phyloP scores from a whole-genome alignment of 2,888 invertebrate species.

The Hydriomena furcata region DNA sequence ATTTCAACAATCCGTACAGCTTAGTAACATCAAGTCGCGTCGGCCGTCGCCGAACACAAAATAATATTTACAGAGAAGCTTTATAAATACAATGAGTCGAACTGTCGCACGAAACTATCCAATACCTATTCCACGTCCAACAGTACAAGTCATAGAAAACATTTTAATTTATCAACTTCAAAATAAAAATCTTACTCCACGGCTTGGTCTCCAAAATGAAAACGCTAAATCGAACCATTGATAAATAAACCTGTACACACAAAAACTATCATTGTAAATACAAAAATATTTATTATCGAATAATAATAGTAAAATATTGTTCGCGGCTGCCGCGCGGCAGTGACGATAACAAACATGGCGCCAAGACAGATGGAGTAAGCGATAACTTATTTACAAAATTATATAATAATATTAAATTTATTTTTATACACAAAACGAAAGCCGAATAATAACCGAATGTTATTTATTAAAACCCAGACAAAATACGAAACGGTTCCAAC shows the following conservation, averaged over 20 bases:
- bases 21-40: slow-evolving; percentile 57
- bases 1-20: slow-evolving; percentile 69
- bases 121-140: slow-evolving; percentile 20
- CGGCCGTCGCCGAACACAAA: slow-evolving; percentile 57
- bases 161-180: slow-evolving; percentile 48
- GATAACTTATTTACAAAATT: slow-evolving; percentile 47
- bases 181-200: slow-evolving; percentile 58
- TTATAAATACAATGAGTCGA: slow-evolving; percentile 50
- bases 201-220: slow-evolving; percentile 48
- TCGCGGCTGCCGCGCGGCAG: slow-evolving; percentile 33
- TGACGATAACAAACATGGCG: slow-evolving; percentile 30
- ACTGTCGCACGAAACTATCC: slow-evolving; percentile 35
- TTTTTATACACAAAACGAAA: slow-evolving; percentile 40
- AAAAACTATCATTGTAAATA: slow-evolving; percentile 54
- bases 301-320: slow-evolving; percentile 53
- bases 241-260: slow-evolving; percentile 46
- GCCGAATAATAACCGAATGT: slow-evolving; percentile 31
- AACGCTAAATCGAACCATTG: slow-evolving; percentile 41
- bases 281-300: slow-evolving; percentile 57
- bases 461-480: slow-evolving; percentile 7
- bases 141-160: slow-evolving; percentile 51
- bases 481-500: slow-evolving; percentile 32
- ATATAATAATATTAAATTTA: slow-evolving; percentile 45
- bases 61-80: slow-evolving; percentile 78
- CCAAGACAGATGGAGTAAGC: slow-evolving; percentile 56